A percentile compares a stretch with the other conserved stretches of the same genome.
These are phyloP conservation scores for Spinibarbus caldwelli DNA, from an alignment of 2,797 vertebrate genomes.

Conservation along the genomic window DNA sequence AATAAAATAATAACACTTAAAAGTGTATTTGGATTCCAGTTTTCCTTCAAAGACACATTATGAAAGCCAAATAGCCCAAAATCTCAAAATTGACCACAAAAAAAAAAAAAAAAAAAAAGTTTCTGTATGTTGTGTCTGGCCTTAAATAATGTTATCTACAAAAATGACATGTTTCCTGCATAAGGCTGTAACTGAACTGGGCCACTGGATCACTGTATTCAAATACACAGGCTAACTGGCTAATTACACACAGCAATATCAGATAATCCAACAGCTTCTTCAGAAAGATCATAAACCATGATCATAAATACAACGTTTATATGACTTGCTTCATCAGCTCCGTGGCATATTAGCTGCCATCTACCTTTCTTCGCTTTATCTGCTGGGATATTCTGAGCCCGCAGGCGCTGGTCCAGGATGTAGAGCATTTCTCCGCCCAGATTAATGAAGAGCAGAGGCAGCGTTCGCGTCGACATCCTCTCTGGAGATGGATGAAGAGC, in stretches of 20 bases:
- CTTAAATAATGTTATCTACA: not conserved
- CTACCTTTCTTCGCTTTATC: slow-evolving; percentile 98
- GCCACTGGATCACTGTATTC: not conserved
- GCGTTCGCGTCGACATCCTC: slow-evolving; percentile 86
- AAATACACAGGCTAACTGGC: slow-evolving; percentile 28
- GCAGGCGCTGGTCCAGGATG: slow-evolving; percentile 95
- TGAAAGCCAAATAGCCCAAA: not conserved
- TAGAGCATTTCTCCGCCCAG: slow-evolving; percentile 99
- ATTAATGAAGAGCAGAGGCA: slow-evolving; percentile 96
- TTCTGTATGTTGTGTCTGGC: not conserved
- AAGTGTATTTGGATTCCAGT: not conserved
- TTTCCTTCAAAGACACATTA: not conserved
- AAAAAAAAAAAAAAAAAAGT: not conserved
- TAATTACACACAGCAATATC: not conserved
- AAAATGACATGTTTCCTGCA: not conserved
- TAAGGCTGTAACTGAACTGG: not conserved
- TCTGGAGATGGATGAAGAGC: not conserved
- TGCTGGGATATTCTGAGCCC: slow-evolving; percentile 93
- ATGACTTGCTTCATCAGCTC: not conserved
- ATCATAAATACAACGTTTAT: not conserved
- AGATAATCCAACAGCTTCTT: not conserved
- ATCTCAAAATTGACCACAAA: not conserved
- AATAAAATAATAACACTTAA: not conserved
- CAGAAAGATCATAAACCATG: not conserved
- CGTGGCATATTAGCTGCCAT: not conserved